Percentiles rank a stretch among this genome's conserved stretches.
Evolutionary conservation across 2,113 vertebrate species (phyloP).

Genomic region (Hipposideros armiger): DNA sequence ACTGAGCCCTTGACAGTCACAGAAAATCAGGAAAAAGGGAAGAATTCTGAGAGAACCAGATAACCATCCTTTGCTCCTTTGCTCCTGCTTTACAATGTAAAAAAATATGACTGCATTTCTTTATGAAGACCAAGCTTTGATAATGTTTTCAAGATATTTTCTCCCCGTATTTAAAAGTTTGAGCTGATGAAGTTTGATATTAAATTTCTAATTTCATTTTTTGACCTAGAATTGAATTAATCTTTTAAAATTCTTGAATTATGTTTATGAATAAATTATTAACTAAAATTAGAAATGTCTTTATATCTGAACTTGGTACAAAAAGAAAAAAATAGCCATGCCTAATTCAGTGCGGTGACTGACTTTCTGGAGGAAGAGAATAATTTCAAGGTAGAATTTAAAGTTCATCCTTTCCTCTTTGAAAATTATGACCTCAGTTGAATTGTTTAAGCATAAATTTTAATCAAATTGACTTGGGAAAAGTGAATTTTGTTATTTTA

Average conservation of each 20-base stretch:
- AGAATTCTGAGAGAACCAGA: not conserved
- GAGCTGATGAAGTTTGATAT: not conserved
- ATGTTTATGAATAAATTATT: constrained; percentile 46
- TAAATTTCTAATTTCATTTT: constrained; percentile 44
- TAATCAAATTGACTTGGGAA: not conserved
- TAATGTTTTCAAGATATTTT: not conserved
- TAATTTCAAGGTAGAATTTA: constrained; percentile 52
- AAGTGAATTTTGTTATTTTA: not conserved
- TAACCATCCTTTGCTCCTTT: not conserved
- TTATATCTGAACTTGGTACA: constrained; percentile 59
- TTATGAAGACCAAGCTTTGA: not conserved
- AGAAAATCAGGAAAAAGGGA: not conserved
- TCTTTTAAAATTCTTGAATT: constrained; percentile 56
- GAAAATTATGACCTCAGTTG: not conserved
- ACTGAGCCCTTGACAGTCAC: not conserved
- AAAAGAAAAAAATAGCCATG: not conserved
- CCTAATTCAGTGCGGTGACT: not conserved
- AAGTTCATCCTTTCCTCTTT: constrained; percentile 28
- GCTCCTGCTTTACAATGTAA: not conserved
- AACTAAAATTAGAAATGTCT: constrained; percentile 47
- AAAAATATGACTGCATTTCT: not conserved
- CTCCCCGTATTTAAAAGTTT: not conserved
- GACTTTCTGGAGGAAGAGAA: not conserved
- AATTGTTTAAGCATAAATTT: constrained; percentile 26
- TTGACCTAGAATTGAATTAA: constrained; percentile 7